Percentiles rank a stretch among this genome's conserved stretches.
phyloP scores from a whole-genome alignment of 2,797 vertebrate genomes.

The Bradypus variegatus region DNA sequence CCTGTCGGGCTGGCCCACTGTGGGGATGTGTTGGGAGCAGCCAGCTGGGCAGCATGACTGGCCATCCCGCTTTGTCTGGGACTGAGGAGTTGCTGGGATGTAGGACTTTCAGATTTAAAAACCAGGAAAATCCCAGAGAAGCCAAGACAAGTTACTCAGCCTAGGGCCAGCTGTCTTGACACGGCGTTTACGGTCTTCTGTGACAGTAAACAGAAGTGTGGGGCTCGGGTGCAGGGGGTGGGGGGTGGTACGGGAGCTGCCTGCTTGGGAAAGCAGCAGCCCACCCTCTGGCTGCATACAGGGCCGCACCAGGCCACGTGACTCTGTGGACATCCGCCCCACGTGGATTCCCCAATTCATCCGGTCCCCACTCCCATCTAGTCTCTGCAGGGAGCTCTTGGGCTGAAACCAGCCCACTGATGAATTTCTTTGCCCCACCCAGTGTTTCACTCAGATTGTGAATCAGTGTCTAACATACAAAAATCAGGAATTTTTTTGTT shows the following conservation, averaged over 20 bases:
- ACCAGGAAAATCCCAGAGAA: not conserved
- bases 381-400: not conserved
- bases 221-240: not conserved
- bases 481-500: not conserved
- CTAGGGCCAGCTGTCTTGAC: not conserved
- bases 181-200: not conserved
- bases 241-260: not conserved
- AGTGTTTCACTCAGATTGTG: not conserved
- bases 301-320: accelerated
- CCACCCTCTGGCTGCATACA: not conserved
- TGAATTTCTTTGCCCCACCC: not conserved
- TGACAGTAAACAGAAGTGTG: too few species aligned
- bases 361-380: not conserved
- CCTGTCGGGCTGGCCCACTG: not conserved
- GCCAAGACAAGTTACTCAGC: too few species aligned
- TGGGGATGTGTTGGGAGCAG: not conserved
- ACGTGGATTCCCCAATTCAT: accelerated
- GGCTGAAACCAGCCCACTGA: not conserved
- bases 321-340: not conserved
- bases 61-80: not conserved
- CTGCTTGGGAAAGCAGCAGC: not conserved
- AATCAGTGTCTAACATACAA: not conserved
- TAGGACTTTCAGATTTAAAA: not conserved
- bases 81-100: not conserved
- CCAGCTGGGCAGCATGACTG: not conserved